Evolutionary conservation across 2,888 invertebrate species (phyloP).

Genomic region (Heliconius ismenius): DNA sequence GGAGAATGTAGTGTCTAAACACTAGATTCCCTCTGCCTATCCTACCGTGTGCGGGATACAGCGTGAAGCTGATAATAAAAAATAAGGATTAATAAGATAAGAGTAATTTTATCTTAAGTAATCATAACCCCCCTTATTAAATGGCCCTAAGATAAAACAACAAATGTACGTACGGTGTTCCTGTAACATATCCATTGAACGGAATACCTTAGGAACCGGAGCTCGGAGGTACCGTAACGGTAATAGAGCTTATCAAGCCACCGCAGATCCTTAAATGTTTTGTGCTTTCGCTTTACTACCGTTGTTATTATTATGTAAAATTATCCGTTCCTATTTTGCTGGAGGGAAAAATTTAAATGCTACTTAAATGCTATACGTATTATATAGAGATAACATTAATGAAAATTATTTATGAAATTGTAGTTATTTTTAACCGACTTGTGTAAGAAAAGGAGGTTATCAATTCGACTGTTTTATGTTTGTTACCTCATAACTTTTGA

Average conservation of each 20-base stretch:
- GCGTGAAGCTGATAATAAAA: too few species aligned
- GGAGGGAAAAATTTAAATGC: not conserved
- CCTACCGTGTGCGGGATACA: too few species aligned
- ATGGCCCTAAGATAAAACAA: constrained; percentile 29
- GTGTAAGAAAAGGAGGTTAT: too few species aligned
- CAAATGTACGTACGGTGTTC: constrained; percentile 16
- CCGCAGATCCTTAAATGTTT: constrained; percentile 64
- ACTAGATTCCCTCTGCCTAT: too few species aligned
- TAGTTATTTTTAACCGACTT: too few species aligned
- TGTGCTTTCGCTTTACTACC: constrained; percentile 54
- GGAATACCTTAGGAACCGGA: constrained; percentile 53
- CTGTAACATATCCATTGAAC: constrained; percentile 43
- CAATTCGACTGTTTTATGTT: too few species aligned
- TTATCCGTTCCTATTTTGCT: not conserved
- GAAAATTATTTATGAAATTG: too few species aligned
- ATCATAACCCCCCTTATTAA: not conserved
- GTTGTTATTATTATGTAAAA: constrained; percentile 11
- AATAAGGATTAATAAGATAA: not conserved
- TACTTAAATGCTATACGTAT: not conserved
- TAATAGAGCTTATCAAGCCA: constrained; percentile 60
- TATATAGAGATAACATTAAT: not conserved
- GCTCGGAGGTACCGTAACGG: constrained; percentile 58
- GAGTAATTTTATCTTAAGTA: not conserved
- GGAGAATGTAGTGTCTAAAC: too few species aligned
- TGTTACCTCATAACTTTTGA: too few species aligned